Evolutionary conservation across 30 jellyfish, hydroid and myxozoan genomes (phyloP).

Genomic region (Turritopsis rubra): DNA sequence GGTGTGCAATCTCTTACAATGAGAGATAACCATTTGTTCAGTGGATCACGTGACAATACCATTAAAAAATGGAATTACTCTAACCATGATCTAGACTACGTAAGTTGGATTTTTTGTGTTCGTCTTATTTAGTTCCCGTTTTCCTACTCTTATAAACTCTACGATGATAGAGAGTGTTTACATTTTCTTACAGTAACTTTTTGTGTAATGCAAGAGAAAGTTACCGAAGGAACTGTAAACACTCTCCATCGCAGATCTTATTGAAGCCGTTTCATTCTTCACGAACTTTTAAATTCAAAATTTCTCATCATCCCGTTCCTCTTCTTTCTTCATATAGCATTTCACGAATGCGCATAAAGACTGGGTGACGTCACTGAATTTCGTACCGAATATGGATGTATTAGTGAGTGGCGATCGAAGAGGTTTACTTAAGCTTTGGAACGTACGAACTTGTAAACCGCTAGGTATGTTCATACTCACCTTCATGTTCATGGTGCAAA

Average conservation of each 20-base stretch:
- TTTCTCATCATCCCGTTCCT: background rate
- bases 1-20: slow-evolving; percentile 86
- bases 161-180: too few species aligned
- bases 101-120: background rate
- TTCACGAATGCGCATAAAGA: slow-evolving; percentile 78
- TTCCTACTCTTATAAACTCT: background rate
- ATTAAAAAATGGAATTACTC: slow-evolving; percentile 75
- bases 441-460: slow-evolving; percentile 49
- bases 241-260: too few species aligned
- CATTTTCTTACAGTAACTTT: too few species aligned
- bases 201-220: too few species aligned
- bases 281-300: too few species aligned
- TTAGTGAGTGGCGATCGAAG: slow-evolving; percentile 80
- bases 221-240: too few species aligned
- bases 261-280: too few species aligned
- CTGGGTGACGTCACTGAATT: slow-evolving; percentile 77
- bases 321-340: slow-evolving; percentile 34
- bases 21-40: slow-evolving; percentile 49
- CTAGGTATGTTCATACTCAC: slow-evolving; percentile 58
- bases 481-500: too few species aligned
- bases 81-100: slow-evolving; percentile 60
- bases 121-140: background rate
- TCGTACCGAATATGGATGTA: slow-evolving; percentile 65
- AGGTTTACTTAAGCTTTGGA: slow-evolving; percentile 66
- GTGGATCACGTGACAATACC: slow-evolving; percentile 91